These are phyloP conservation scores for Ruditapes philippinarum DNA, from an alignment of 1,140 invertebrate species.

Conservation along the genomic window DNA sequence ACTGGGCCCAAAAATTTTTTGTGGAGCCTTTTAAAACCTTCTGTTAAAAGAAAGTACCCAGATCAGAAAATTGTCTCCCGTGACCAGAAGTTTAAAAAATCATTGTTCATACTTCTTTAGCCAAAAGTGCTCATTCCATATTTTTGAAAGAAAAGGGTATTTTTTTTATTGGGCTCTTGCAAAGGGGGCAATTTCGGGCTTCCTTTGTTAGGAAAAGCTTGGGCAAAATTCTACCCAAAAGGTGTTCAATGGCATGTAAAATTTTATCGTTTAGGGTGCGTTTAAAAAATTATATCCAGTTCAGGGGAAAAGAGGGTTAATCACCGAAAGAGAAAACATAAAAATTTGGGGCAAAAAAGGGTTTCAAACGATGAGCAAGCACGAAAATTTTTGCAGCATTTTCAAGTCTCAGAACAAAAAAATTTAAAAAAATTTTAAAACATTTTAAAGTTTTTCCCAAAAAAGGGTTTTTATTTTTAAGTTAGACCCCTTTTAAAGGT, in stretches of 20 bases:
- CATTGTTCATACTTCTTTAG: neutral
- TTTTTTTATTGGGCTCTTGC: neutral
- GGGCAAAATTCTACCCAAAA: neutral
- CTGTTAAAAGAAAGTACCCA: neutral
- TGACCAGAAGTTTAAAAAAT: conserved; percentile 3
- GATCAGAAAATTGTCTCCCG: neutral
- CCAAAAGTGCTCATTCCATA: neutral
- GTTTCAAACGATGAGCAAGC: neutral
- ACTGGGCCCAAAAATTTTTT: neutral
- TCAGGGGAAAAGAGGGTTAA: neutral
- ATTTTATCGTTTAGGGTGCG: neutral
- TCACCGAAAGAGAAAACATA: neutral
- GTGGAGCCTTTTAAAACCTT: neutral
- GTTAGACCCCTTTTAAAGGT: conserved; percentile 48
- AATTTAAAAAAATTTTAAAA: too few relatives aligned
- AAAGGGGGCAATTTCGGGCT: conserved; percentile 11
- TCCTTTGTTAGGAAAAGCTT: neutral
- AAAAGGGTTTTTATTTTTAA: neutral
- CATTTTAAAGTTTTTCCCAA: too few relatives aligned
- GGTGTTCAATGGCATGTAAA: neutral
- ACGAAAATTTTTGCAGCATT: too few relatives aligned
- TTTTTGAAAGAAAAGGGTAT: neutral
- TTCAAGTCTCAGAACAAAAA: too few relatives aligned
- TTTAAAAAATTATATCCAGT: neutral
- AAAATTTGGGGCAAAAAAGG: neutral